Evolutionary conservation across 2,888 invertebrate genomes (phyloP).

Genomic region (Phaedon cochleariae): DNA sequence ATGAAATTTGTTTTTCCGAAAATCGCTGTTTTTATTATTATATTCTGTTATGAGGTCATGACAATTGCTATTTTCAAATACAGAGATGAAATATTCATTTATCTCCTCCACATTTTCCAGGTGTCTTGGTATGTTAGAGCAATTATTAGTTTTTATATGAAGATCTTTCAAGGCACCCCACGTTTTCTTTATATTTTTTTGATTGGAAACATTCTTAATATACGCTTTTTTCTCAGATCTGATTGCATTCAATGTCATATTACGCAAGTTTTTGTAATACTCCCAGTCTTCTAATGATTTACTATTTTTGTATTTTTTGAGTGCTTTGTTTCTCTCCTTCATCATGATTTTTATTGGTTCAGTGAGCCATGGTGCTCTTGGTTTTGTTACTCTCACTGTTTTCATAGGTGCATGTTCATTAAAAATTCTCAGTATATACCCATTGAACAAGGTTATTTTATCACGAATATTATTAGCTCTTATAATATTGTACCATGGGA

Average conservation of each 20-base stretch:
- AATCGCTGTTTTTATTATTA: not conserved
- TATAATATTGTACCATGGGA: not conserved
- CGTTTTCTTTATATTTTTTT: not conserved
- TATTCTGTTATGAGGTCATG: not conserved
- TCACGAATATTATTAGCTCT: not conserved
- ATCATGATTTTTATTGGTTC: conserved; percentile 12
- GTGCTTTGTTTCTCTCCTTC: conserved; percentile 3
- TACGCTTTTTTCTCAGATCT: not conserved
- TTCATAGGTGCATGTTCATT: not conserved
- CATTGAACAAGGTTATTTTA: not conserved
- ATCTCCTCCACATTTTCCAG: too few species aligned
- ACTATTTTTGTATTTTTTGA: conserved; percentile 1
- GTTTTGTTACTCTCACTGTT: conserved; percentile 15
- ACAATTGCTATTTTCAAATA: not conserved
- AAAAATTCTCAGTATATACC: not conserved
- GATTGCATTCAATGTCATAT: not conserved
- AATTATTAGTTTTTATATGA: not conserved
- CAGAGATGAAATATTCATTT: too few species aligned
- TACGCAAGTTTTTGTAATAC: conserved; percentile 7
- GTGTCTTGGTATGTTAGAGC: too few species aligned
- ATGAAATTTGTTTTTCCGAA: not conserved
- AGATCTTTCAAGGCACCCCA: not conserved
- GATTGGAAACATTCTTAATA: not conserved
- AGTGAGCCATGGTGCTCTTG: conserved; percentile 23
- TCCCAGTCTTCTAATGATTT: not conserved